Evolutionary conservation across 2,888 invertebrate species (phyloP).

Genomic region (Drosophila mimetica): DNA sequence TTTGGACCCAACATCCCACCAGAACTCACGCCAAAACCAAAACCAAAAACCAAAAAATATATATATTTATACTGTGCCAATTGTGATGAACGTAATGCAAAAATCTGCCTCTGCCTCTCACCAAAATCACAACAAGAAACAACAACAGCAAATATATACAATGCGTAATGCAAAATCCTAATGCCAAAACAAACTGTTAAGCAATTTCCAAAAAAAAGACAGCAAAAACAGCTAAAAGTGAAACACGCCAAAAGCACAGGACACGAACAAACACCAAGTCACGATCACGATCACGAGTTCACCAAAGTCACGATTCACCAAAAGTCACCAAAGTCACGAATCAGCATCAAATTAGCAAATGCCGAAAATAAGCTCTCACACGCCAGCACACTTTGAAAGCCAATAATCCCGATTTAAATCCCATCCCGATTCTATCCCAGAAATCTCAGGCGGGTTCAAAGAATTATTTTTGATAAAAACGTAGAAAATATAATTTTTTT

Average conservation of each 20-base stretch:
- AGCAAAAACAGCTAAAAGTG: slow-evolving; percentile 43
- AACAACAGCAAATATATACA: slow-evolving; percentile 34
- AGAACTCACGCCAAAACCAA: slow-evolving; percentile 46
- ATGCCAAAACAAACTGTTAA: slow-evolving; percentile 13
- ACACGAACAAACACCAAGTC: slow-evolving; percentile 42
- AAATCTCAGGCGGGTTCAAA: slow-evolving; percentile 6
- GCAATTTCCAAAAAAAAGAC: slow-evolving; percentile 25
- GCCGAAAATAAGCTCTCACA: slow-evolving; percentile 31
- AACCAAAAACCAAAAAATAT: slow-evolving; percentile 22
- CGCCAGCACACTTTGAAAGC: slow-evolving; percentile 25
- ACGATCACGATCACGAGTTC: slow-evolving; percentile 43
- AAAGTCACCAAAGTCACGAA: slow-evolving; percentile 47
- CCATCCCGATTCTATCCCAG: neutral
- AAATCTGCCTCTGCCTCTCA: slow-evolving; percentile 41
- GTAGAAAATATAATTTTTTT: no score
- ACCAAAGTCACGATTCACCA: slow-evolving; percentile 43
- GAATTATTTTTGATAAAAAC: no score
- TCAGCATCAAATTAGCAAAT: slow-evolving; percentile 44
- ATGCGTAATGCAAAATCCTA: slow-evolving; percentile 17
- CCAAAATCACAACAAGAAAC: slow-evolving; percentile 46
- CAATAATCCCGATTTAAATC: neutral
- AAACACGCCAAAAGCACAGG: slow-evolving; percentile 53
- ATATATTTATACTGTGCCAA: slow-evolving; percentile 36
- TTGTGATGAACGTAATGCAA: slow-evolving; percentile 45
- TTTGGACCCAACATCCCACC: slow-evolving; percentile 43